phyloP scores from a whole-genome alignment of 2,888 invertebrate species.

The Spodoptera picta region DNA sequence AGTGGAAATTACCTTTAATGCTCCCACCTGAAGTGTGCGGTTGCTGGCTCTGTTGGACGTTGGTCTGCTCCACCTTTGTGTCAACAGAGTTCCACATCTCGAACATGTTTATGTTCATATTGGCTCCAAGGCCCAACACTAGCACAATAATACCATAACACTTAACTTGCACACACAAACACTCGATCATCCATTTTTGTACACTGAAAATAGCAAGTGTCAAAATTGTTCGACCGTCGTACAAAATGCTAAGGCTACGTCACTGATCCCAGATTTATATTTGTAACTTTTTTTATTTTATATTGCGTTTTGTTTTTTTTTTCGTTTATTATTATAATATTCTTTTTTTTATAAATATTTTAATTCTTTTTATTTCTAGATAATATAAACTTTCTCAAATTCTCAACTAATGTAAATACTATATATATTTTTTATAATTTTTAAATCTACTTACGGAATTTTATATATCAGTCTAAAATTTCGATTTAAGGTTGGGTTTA shows the following conservation, averaged over 20 bases:
- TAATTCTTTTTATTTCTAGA: conserved; percentile 51
- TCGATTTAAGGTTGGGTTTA: conserved; percentile 85
- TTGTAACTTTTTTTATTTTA: conserved; percentile 58
- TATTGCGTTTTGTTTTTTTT: conserved; percentile 64
- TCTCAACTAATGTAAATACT: conserved; percentile 88
- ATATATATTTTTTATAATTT: conserved; percentile 73
- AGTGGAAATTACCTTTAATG: conserved; percentile 92
- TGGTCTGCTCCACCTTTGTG: conserved; percentile 92
- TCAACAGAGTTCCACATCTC: conserved; percentile 95
- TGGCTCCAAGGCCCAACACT: conserved; percentile 68
- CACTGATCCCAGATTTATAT: conserved; percentile 84
- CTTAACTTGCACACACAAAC: conserved; percentile 57
- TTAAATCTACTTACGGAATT: conserved; percentile 76
- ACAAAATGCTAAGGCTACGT: conserved; percentile 81
- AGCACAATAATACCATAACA: conserved; percentile 64
- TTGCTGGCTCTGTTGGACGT: conserved; percentile 91
- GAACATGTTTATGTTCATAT: conserved; percentile 90
- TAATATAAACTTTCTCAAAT: conserved; percentile 88
- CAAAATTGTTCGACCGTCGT: conserved; percentile 83
- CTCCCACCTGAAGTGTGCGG: conserved; percentile 94
- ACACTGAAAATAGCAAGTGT: conserved; percentile 74
- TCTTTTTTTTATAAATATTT: conserved; percentile 61
- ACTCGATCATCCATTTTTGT: conserved; percentile 71
- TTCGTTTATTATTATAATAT: neutral
- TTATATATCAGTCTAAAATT: conserved; percentile 88